Evolutionary conservation across 2,113 vertebrate species (phyloP).

Genomic region (Desmodus rotundus): DNA sequence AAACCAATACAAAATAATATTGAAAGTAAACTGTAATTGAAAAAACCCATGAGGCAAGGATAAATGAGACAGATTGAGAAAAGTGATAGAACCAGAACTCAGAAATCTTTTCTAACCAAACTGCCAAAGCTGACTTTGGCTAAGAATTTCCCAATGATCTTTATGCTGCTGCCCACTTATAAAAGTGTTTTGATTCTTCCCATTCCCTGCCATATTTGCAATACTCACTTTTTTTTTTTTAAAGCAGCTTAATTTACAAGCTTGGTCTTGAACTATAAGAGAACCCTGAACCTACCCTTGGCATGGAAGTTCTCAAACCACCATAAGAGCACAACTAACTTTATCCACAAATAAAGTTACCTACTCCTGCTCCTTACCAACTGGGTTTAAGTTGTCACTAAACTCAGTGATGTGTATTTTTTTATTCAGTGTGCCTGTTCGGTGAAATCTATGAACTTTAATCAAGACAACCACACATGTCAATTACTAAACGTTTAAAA

Average conservation of each 20-base stretch:
- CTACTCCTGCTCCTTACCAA: not conserved
- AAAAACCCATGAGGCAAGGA: not conserved
- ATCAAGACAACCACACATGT: slow-evolving; percentile 69
- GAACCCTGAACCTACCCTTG: not conserved
- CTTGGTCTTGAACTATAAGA: not conserved
- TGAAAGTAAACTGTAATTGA: not conserved
- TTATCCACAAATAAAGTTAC: not conserved
- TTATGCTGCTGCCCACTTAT: not conserved
- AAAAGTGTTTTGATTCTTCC: not conserved
- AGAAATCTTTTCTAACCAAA: not conserved
- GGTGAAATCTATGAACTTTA: slow-evolving; percentile 31
- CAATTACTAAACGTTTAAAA: slow-evolving; percentile 77
- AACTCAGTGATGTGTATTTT: not conserved
- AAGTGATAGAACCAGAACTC: not conserved
- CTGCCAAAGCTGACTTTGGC: not conserved
- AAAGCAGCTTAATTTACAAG: not conserved
- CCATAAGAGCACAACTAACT: not conserved
- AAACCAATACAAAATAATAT: not conserved
- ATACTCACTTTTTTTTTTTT: not conserved
- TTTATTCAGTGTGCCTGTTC: not conserved
- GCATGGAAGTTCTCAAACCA: not conserved
- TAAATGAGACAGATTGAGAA: not conserved
- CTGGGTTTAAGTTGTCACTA: not conserved
- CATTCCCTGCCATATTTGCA: slow-evolving; percentile 8
- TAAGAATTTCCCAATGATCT: slow-evolving; percentile 5